These are phyloP conservation scores for Lindbergichthys nudifrons DNA, from an alignment of 2,797 vertebrate genomes.

Conservation along the genomic window DNA sequence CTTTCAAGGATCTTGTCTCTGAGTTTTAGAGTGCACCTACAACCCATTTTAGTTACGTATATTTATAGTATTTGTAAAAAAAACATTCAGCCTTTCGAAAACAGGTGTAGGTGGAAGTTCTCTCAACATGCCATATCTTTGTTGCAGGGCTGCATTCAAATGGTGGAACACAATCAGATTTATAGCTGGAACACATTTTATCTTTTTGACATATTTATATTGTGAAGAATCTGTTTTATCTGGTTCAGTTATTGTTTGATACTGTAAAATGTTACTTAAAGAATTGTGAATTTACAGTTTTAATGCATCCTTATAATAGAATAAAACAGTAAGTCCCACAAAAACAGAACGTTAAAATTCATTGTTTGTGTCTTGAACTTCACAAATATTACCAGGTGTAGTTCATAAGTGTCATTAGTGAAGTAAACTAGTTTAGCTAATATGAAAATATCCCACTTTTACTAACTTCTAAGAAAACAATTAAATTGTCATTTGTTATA, in stretches of 20 bases:
- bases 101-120: conserved; percentile 2
- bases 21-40: conserved; percentile 33
- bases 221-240: not conserved
- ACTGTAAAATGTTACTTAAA: conserved; percentile 3
- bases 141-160: conserved; percentile 2
- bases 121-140: conserved; percentile 2
- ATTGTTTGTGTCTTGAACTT: conserved; percentile 11
- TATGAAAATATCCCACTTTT: conserved; percentile 20
- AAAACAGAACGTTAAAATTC: not conserved
- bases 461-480: conserved; percentile 2
- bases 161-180: not conserved
- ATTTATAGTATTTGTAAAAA: conserved; percentile 30
- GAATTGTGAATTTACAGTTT: conserved; percentile 1
- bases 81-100: conserved; percentile 19
- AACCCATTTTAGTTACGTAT: conserved; percentile 25
- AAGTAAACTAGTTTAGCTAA: conserved; percentile 28
- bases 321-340: not conserved
- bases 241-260: not conserved
- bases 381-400: conserved; percentile 16
- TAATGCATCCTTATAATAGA: not conserved
- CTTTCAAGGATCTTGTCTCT: conserved; percentile 51
- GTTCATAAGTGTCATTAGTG: conserved; percentile 52
- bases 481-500: conserved; percentile 18
- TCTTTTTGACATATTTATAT: conserved; percentile 1
- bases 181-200: not conserved